phyloP scores from a whole-genome alignment of 2,113 vertebrate genomes.

The Nanorana parkeri region DNA sequence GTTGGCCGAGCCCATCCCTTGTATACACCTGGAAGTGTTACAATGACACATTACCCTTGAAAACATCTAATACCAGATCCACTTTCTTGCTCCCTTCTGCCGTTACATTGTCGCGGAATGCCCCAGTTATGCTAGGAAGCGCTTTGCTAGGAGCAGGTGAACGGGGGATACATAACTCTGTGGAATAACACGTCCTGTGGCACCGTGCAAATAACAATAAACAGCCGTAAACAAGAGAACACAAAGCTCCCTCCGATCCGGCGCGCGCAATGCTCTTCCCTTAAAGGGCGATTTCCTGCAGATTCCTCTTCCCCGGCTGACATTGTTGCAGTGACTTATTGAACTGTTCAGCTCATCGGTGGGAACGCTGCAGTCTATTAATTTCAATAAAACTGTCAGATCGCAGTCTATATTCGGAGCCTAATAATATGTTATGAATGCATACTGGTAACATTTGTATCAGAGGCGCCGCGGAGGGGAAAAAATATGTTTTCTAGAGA shows the following conservation, averaged over 20 bases:
- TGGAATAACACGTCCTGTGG: no score
- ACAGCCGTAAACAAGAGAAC: no score
- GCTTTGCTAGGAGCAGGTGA: no score
- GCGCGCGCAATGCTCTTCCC: background rate
- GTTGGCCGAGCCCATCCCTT: no score
- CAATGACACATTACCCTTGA: no score
- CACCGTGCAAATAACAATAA: no score
- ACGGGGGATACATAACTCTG: no score
- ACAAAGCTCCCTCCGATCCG: background rate
- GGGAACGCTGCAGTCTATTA: conserved; percentile 47
- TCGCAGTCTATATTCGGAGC: conserved; percentile 18
- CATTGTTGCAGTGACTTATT: conserved; percentile 48
- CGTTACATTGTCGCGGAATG: no score
- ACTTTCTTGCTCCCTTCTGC: no score
- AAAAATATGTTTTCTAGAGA: background rate
- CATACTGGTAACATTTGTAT: conserved; percentile 25
- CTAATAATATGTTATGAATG: conserved; percentile 28
- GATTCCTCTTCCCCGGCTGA: background rate
- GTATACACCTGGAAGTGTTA: no score
- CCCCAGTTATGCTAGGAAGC: no score
- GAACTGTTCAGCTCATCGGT: conserved; percentile 48
- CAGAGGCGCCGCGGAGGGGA: background rate
- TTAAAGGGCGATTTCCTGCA: conserved; percentile 43
- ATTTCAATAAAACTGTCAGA: conserved; percentile 56
- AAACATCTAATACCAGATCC: no score